These are phyloP conservation scores for Larimichthys polyactis DNA, from an alignment of 2,113 vertebrate genomes.

Conservation along the genomic window DNA sequence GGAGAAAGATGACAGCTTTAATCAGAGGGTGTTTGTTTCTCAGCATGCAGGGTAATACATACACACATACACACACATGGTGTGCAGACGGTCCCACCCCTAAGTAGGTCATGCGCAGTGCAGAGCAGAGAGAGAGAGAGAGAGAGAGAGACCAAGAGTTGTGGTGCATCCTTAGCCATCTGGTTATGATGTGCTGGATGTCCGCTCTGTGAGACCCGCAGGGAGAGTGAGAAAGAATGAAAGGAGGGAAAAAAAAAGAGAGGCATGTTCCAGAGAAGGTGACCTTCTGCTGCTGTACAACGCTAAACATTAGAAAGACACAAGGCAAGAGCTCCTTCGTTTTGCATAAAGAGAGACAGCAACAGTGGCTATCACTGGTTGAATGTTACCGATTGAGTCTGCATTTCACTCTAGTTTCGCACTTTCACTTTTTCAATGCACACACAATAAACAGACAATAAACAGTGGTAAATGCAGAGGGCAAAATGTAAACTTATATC, in stretches of 20 bases:
- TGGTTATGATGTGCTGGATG: slow-evolving; percentile 87
- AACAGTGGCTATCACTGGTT: neutral
- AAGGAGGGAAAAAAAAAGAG: neutral
- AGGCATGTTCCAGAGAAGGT: slow-evolving; percentile 5
- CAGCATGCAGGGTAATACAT: slow-evolving; percentile 42
- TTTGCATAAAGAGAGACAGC: slow-evolving; percentile 14
- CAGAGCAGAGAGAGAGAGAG: slow-evolving; percentile 24
- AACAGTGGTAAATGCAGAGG: too few relatives aligned
- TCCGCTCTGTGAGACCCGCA: slow-evolving; percentile 55
- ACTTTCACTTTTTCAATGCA: neutral
- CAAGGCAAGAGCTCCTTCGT: slow-evolving; percentile 44
- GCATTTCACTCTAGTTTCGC: neutral
- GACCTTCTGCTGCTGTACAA: slow-evolving; percentile 25
- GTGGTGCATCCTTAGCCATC: slow-evolving; percentile 88
- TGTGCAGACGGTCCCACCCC: slow-evolving; percentile 57
- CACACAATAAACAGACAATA: neutral
- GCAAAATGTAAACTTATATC: neutral
- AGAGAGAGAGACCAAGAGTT: slow-evolving; percentile 34
- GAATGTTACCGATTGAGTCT: neutral
- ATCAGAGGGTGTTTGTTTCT: slow-evolving; percentile 73
- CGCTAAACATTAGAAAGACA: slow-evolving; percentile 25
- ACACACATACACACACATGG: slow-evolving; percentile 7
- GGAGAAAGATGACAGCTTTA: slow-evolving; percentile 72
- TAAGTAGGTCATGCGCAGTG: slow-evolving; percentile 79
- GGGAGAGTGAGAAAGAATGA: slow-evolving; percentile 49